phyloP scores from a whole-genome alignment of 2,113 vertebrate species.

The Corynorhinus townsendii region DNA sequence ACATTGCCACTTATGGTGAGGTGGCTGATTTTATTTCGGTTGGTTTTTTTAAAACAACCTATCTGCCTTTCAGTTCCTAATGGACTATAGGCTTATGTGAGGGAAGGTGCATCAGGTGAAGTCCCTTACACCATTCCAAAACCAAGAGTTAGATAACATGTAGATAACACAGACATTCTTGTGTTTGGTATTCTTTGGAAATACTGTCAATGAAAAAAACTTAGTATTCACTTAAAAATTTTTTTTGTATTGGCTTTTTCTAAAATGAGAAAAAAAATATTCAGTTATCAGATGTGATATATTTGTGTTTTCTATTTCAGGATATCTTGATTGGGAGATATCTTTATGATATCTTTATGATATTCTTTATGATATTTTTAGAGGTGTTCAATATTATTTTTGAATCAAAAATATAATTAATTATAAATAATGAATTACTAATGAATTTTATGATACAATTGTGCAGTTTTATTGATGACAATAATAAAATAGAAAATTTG shows the following conservation, averaged over 20 bases:
- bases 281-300: background rate
- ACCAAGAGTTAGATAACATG: background rate
- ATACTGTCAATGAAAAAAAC: background rate
- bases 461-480: conserved; percentile 8
- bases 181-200: background rate
- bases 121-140: background rate
- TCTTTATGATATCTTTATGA: background rate
- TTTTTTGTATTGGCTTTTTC: background rate
- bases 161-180: background rate
- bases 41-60: background rate
- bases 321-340: background rate
- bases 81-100: background rate
- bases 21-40: background rate
- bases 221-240: background rate
- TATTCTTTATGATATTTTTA: background rate
- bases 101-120: background rate
- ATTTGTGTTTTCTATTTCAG: conserved; percentile 13
- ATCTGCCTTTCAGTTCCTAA: background rate
- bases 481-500: conserved; percentile 20
- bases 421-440: background rate
- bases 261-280: background rate
- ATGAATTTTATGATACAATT: background rate
- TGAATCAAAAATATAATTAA: background rate
- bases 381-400: background rate
- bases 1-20: background rate